These are phyloP conservation scores for Craseonycteris thonglongyai DNA, from an alignment of 2,113 vertebrate genomes.

Conservation along the genomic window DNA sequence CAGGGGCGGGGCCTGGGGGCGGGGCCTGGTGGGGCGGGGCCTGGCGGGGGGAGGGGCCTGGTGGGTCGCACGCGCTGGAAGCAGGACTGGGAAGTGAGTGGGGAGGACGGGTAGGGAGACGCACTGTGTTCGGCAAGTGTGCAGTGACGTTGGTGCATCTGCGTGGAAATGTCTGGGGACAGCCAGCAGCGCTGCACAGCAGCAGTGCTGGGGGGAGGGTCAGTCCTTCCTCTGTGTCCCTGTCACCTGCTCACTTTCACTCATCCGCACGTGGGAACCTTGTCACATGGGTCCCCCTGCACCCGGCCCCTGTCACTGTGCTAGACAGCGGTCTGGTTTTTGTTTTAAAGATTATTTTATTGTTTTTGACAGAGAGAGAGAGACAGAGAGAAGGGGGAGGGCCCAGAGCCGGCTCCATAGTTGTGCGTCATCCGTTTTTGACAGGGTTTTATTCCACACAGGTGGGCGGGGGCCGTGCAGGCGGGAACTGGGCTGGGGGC, in stretches of 20 bases:
- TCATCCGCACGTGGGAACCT: fast-evolving
- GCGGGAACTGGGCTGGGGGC: no score
- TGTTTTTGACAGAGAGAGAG: no score
- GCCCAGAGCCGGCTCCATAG: no score
- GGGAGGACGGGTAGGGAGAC: not conserved
- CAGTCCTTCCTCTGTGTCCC: fast-evolving
- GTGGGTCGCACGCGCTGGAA: not conserved
- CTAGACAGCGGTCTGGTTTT: not conserved
- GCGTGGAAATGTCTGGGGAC: not conserved
- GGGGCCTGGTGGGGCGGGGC: no score
- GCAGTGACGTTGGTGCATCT: fast-evolving
- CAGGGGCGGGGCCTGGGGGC: not conserved
- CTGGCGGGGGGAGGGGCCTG: not conserved
- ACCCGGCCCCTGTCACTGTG: not conserved
- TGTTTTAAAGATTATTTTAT: no score
- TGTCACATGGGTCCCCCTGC: not conserved
- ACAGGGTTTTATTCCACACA: no score
- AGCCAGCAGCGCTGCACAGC: not conserved
- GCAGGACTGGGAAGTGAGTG: not conserved
- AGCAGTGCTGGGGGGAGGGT: fast-evolving
- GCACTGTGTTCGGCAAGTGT: not conserved
- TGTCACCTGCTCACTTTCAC: not conserved
- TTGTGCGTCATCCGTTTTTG: no score
- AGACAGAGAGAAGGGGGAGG: no score
- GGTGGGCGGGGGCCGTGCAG: no score